Conservation (phyloP, 1,140 invertebrate genomes). For the Achatina immaculata region DNA sequence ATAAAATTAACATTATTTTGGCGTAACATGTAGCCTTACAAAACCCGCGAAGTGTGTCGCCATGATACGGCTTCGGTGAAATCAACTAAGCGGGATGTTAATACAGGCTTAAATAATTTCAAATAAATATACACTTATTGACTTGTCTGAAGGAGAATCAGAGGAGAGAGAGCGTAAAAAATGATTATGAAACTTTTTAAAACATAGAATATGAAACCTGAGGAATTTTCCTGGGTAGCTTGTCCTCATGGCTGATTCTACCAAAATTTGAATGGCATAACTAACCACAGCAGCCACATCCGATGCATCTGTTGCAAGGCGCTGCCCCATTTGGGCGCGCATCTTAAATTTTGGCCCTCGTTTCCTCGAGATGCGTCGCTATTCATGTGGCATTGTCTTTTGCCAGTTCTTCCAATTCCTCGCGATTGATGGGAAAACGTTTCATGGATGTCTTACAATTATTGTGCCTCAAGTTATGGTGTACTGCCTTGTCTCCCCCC, state of each 20-base stretch:
- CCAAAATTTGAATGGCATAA: too few species aligned
- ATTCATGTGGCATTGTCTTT: too few species aligned
- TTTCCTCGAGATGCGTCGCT: too few species aligned
- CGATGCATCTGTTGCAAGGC: too few species aligned
- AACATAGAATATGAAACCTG: not conserved
- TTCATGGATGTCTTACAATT: too few species aligned
- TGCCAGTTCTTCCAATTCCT: too few species aligned
- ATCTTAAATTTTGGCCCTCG: too few species aligned
- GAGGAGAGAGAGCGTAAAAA: not conserved
- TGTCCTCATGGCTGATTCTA: not conserved
- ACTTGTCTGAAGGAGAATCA: not conserved
- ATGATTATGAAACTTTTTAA: not conserved
- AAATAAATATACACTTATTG: not conserved
- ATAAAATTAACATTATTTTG: not conserved
- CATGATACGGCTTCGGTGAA: constrained; percentile 11
- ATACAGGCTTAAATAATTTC: not conserved
- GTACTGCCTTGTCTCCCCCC: too few species aligned
- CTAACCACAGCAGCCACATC: too few species aligned
- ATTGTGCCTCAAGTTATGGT: too few species aligned
- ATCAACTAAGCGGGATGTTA: not conserved
- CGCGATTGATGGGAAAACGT: too few species aligned
- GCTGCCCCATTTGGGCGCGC: too few species aligned
- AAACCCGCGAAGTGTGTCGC: not conserved
- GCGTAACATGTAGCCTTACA: not conserved
- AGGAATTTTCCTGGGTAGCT: not conserved